phyloP scores from a whole-genome alignment of 2,113 vertebrate genomes.

The Cyanistes caeruleus region DNA sequence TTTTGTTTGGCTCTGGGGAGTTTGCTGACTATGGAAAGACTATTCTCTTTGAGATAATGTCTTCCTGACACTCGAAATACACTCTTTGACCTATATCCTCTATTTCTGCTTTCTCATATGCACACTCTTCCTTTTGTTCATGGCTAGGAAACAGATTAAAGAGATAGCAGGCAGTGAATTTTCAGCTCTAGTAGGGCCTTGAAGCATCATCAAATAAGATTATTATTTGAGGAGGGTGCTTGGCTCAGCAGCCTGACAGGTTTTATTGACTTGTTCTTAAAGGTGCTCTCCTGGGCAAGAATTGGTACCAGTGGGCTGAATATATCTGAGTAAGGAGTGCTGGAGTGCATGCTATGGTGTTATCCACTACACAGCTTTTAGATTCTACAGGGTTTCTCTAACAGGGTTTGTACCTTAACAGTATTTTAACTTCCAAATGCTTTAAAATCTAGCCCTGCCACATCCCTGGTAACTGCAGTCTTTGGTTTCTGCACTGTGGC shows the following conservation, averaged over 20 bases:
- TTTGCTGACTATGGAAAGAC: constrained; percentile 35
- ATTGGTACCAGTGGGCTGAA: background rate
- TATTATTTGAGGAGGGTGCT: background rate
- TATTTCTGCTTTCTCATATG: constrained; percentile 34
- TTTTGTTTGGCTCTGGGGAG: background rate
- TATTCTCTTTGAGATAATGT: constrained; percentile 35
- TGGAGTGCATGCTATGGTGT: fast-evolving
- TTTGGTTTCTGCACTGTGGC: background rate
- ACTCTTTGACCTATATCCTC: constrained; percentile 26
- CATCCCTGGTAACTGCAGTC: background rate
- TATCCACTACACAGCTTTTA: background rate
- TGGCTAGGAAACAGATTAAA: constrained; percentile 33
- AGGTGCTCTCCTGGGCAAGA: background rate
- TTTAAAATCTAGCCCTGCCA: background rate
- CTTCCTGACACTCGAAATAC: constrained; percentile 28
- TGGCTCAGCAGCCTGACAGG: background rate
- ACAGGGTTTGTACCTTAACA: background rate
- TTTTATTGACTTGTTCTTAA: background rate
- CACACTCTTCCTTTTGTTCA: constrained; percentile 30
- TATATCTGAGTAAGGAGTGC: background rate
- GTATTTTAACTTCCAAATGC: background rate
- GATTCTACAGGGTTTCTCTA: background rate
- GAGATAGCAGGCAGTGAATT: constrained; percentile 2
- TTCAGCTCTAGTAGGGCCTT: background rate
- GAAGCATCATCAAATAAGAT: constrained; percentile 18